These are phyloP conservation scores for Tenrec ecaudatus DNA, from an alignment of 2,113 vertebrate genomes.

Conservation along the genomic window DNA sequence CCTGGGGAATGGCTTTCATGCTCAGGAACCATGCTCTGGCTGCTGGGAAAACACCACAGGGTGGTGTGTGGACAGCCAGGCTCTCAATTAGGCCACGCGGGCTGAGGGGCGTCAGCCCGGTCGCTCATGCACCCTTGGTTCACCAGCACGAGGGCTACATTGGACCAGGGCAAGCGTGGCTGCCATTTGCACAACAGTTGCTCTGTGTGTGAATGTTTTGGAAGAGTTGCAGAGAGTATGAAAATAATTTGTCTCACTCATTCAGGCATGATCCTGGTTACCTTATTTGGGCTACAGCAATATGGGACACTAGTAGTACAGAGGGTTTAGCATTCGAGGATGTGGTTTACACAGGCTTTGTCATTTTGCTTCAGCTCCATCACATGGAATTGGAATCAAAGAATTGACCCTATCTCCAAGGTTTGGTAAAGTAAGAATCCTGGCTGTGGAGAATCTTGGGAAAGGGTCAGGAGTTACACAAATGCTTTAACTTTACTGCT, in stretches of 20 bases:
- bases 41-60: background rate
- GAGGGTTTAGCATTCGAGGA: background rate
- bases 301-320: accelerated
- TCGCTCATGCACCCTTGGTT: background rate
- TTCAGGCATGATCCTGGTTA: no score
- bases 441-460: background rate
- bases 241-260: accelerated
- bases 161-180: accelerated
- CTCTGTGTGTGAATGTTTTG: accelerated
- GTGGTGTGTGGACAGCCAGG: background rate
- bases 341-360: background rate
- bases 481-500: background rate
- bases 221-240: background rate
- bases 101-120: background rate
- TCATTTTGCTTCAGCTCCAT: background rate
- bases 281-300: no score
- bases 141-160: accelerated
- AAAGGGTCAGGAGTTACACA: background rate
- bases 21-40: background rate
- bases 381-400: background rate
- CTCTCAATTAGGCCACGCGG: background rate
- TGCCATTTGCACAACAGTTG: accelerated
- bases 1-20: background rate
- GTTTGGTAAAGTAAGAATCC: background rate
- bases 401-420: background rate